These are phyloP conservation scores for Chelonoidis abingdonii DNA, from an alignment of 2,113 vertebrate genomes.

Conservation along the genomic window DNA sequence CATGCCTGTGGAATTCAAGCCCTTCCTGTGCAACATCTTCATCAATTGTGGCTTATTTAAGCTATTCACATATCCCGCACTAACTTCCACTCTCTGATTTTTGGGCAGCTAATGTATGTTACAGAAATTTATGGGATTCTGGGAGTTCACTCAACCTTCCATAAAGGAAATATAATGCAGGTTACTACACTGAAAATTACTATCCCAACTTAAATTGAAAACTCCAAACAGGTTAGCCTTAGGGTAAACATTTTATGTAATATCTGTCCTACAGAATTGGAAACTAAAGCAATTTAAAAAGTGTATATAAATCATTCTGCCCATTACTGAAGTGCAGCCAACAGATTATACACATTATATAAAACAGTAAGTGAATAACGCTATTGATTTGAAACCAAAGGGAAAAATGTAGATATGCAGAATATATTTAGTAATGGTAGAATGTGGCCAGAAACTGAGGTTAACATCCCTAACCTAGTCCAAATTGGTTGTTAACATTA, in stretches of 20 bases:
- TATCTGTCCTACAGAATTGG: not conserved
- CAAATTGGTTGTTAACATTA: not conserved
- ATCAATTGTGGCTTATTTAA: not conserved
- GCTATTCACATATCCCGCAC: not conserved
- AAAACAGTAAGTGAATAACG: not conserved
- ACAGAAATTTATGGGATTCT: not conserved
- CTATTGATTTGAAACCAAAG: not conserved
- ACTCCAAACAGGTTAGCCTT: not conserved
- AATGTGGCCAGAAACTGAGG: not conserved
- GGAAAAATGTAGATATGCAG: not conserved
- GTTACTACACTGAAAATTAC: not conserved
- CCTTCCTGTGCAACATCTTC: not conserved
- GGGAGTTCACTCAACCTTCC: not conserved
- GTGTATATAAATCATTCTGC: not conserved
- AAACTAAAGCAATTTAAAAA: not conserved
- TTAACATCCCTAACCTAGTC: not conserved
- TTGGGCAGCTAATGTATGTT: not conserved
- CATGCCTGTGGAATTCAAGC: not conserved
- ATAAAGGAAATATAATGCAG: not conserved
- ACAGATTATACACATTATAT: not conserved
- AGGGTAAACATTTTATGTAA: not conserved
- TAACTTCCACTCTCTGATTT: not conserved
- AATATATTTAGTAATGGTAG: not conserved
- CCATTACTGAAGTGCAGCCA: not conserved
- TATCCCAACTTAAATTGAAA: not conserved